Evolutionary conservation across 2,888 invertebrate genomes (phyloP).

Genomic region (Diaperis boleti): DNA sequence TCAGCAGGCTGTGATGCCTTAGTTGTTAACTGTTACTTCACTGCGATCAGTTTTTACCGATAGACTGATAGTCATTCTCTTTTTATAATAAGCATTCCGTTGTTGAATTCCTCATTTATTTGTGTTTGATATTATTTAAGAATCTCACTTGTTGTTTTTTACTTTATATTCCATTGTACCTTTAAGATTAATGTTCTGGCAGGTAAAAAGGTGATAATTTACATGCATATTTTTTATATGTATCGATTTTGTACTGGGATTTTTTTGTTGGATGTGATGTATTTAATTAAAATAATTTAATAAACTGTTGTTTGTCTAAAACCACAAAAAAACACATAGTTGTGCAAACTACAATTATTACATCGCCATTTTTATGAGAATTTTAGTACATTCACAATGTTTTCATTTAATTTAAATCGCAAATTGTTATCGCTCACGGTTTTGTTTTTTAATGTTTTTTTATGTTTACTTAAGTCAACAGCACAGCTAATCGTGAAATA

Average conservation of each 20-base stretch:
- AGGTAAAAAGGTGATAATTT: slow-evolving; percentile 34
- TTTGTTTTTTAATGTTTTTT: not conserved
- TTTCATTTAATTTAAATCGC: not conserved
- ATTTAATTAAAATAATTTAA: slow-evolving; percentile 34
- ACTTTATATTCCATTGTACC: slow-evolving; percentile 7
- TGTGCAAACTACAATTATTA: too few relatives aligned
- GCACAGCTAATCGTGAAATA: not conserved
- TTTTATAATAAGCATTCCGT: slow-evolving; percentile 15
- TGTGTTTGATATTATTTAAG: slow-evolving; percentile 11
- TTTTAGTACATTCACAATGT: too few relatives aligned
- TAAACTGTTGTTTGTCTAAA: not conserved
- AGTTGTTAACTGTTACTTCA: slow-evolving; percentile 22
- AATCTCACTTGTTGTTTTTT: slow-evolving; percentile 6
- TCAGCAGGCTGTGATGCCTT: slow-evolving; percentile 68
- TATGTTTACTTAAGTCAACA: too few relatives aligned
- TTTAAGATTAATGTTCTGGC: slow-evolving; percentile 19
- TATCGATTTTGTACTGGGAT: slow-evolving; percentile 33
- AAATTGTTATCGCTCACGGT: not conserved
- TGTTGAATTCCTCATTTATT: slow-evolving; percentile 1
- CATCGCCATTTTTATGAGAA: too few relatives aligned
- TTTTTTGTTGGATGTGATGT: slow-evolving; percentile 25
- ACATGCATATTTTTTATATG: slow-evolving; percentile 33
- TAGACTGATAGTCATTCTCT: slow-evolving; percentile 22
- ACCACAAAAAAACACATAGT: too few relatives aligned
- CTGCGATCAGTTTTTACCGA: slow-evolving; percentile 10